Conservation (phyloP, 1,140 invertebrate species). For the Charaxes varanes region DNA sequence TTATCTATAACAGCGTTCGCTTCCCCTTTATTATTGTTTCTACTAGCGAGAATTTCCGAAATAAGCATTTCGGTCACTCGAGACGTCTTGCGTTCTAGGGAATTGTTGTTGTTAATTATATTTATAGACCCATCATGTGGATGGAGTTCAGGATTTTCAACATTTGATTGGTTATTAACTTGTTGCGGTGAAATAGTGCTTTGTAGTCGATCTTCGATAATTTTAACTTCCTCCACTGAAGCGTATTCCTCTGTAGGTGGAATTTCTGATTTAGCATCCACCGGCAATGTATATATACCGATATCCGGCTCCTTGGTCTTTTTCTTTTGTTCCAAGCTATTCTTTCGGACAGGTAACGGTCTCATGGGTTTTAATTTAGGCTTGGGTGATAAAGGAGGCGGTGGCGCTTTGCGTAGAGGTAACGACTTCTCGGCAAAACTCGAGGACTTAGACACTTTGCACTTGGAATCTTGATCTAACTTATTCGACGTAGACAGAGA, state of each 20-base stretch:
- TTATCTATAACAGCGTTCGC: slow-evolving; percentile 64
- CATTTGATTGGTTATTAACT: slow-evolving; percentile 31
- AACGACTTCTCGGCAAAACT: slow-evolving; percentile 71
- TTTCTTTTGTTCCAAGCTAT: slow-evolving; percentile 33
- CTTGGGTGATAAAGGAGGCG: slow-evolving; percentile 70
- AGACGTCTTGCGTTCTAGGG: slow-evolving; percentile 60
- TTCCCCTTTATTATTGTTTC: slow-evolving; percentile 64
- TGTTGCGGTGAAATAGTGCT: slow-evolving; percentile 44
- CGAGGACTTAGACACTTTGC: slow-evolving; percentile 66
- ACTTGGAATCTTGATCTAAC: slow-evolving; percentile 61
- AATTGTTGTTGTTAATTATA: slow-evolving; percentile 43
- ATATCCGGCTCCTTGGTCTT: slow-evolving; percentile 49
- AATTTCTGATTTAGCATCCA: slow-evolving; percentile 49
- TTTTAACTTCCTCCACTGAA: slow-evolving; percentile 54
- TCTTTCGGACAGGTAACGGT: slow-evolving; percentile 49
- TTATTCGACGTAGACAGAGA: slow-evolving; percentile 67
- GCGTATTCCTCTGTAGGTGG: slow-evolving; percentile 51
- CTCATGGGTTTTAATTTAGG: slow-evolving; percentile 69
- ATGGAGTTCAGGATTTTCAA: slow-evolving; percentile 25
- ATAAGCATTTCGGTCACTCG: slow-evolving; percentile 70
- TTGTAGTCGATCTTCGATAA: slow-evolving; percentile 54
- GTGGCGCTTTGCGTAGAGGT: slow-evolving; percentile 68
- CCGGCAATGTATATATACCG: slow-evolving; percentile 61
- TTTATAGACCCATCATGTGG: slow-evolving; percentile 35
- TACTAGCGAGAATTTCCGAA: slow-evolving; percentile 70